Evolutionary conservation across 2,888 invertebrate species (phyloP).

Genomic region (Dysmachus trigonus): DNA sequence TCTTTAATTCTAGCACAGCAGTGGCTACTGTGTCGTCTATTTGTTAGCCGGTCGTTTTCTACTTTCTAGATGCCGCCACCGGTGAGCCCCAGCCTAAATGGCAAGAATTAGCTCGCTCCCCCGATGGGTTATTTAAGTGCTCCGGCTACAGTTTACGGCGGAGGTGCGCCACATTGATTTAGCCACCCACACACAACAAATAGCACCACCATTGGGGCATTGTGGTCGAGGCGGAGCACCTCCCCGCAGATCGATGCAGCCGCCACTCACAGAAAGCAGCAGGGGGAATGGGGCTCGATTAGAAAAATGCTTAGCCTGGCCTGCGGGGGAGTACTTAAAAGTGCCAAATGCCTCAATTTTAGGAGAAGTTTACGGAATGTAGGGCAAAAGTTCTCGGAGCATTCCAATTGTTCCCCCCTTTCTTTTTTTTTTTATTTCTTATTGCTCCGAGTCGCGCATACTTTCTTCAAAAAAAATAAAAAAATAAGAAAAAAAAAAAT

Average conservation of each 20-base stretch:
- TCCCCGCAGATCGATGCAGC: background rate
- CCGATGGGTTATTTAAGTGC: background rate
- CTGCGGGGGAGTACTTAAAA: background rate
- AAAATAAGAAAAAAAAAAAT: background rate
- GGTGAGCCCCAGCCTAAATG: background rate
- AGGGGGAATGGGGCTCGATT: background rate
- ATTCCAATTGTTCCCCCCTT: background rate
- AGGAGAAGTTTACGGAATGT: background rate
- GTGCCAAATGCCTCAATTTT: background rate
- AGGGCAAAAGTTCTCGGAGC: background rate
- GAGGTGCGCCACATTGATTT: constrained; percentile 6
- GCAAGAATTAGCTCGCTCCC: constrained; percentile 1
- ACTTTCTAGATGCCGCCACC: background rate
- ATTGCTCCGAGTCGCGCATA: too few relatives aligned
- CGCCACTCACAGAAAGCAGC: background rate
- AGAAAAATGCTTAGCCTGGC: background rate
- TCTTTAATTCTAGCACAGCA: background rate
- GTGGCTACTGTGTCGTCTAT: background rate
- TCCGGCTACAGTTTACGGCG: background rate
- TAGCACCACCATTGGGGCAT: background rate
- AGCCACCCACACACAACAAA: background rate
- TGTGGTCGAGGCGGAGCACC: background rate
- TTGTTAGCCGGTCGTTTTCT: background rate
- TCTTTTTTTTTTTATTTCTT: background rate
- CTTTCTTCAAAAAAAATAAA: background rate